These are phyloP conservation scores for Cinclus mexicanus DNA, from an alignment of 2,113 vertebrate genomes.

Conservation along the genomic window DNA sequence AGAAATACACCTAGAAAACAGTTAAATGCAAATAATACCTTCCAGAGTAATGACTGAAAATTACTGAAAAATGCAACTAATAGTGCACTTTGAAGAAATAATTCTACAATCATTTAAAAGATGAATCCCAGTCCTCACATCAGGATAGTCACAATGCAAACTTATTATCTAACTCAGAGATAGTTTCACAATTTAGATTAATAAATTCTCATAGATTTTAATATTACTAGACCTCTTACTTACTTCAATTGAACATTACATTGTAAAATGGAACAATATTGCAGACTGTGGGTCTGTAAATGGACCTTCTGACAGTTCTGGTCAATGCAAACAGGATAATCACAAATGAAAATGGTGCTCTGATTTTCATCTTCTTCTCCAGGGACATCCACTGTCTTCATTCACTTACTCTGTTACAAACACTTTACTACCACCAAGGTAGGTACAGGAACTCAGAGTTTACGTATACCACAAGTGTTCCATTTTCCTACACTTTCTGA, in stretches of 20 bases:
- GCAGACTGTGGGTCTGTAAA: background rate
- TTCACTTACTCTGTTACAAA: background rate
- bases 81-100: background rate
- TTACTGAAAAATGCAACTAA: background rate
- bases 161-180: background rate
- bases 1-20: background rate
- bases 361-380: background rate
- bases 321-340: background rate
- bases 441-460: background rate
- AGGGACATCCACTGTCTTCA: background rate
- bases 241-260: background rate
- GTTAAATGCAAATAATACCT: background rate
- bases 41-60: background rate
- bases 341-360: background rate
- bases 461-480: background rate
- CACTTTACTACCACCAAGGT: background rate
- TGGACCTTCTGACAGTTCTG: background rate
- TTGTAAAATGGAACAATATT: background rate
- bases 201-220: background rate
- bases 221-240: background rate
- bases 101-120: background rate
- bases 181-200: background rate
- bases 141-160: background rate
- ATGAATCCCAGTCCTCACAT: background rate
- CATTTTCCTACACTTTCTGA: background rate